These are phyloP conservation scores for Asbolus verrucosus DNA, from an alignment of 1,140 invertebrate species.

Conservation along the genomic window DNA sequence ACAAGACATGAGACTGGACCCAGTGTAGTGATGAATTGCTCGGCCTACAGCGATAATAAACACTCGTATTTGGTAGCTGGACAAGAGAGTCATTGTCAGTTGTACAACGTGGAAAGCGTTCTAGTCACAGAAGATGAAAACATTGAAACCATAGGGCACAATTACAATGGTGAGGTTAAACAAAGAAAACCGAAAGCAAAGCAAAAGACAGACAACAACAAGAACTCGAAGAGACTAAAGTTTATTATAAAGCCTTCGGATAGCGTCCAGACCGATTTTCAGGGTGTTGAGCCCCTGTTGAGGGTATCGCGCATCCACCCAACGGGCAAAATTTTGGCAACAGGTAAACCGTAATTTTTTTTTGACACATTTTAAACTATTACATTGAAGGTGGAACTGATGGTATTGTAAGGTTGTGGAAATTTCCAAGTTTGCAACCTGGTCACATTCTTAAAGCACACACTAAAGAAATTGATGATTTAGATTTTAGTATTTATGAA, in stretches of 20 bases:
- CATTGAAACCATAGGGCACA: constrained; percentile 64
- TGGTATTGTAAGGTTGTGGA: constrained; percentile 89
- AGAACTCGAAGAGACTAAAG: constrained; percentile 74
- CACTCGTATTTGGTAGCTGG: constrained; percentile 87
- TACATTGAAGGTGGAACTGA: constrained; percentile 91
- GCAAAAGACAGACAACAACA: constrained; percentile 64
- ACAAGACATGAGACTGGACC: constrained; percentile 88
- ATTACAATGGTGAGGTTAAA: constrained; percentile 65
- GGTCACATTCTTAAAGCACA: constrained; percentile 79
- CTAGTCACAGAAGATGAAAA: constrained; percentile 68
- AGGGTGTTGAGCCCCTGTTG: constrained; percentile 82
- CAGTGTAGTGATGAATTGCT: constrained; percentile 93
- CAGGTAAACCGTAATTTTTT: too few relatives aligned
- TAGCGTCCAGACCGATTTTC: constrained; percentile 85
- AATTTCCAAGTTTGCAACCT: constrained; percentile 83
- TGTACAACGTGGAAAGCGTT: constrained; percentile 85
- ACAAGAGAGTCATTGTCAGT: constrained; percentile 91
- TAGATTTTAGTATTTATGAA: constrained; percentile 87
- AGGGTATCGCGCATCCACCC: constrained; percentile 86
- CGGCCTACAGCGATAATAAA: constrained; percentile 75
- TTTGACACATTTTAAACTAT: too few relatives aligned
- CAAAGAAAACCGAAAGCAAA: constrained; percentile 63
- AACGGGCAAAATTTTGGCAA: constrained; percentile 84
- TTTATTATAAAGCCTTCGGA: constrained; percentile 79
- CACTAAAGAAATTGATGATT: constrained; percentile 88